Base-by-base conservation (phyloP, 2,888 invertebrate species). In the Ommatoiulus sabulosus region DNA sequence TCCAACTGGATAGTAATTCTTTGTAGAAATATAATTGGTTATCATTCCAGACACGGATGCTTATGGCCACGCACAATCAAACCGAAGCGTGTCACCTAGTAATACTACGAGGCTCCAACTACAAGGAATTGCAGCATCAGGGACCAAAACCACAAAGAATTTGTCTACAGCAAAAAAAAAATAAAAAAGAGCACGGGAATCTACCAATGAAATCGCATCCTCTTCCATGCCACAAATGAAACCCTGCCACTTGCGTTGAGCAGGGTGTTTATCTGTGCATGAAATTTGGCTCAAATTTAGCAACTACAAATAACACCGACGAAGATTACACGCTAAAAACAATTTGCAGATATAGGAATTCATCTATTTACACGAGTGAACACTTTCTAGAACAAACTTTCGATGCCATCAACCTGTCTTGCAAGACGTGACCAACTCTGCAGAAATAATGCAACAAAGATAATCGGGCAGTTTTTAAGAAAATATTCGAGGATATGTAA, bases 1-100 rank as follows among this genome's bases (percentile, higher is more conserved):
- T 57, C 46, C 46, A 46, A 46, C 7, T 35, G 46, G 46, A 12
- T 46, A 46, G 12, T 46, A 7, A 57, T 57, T 57, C 5, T 57
- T n/a, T 57, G 57, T 57, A 57, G 57, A 57, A 57, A 57, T 57
- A 57, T n/a, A 57, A n/a, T n/a, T 57, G 57, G 57, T n/a, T 57
- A n/a, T 24, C 24, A 3, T 72, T 72, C 24, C 72, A 10, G 10
- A 72, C 17, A 63, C 24, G n/a, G 24, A 24, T 24, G 10, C 24
- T 24, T n/a, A 72, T 72, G 72, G 24, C 10, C 10, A 6, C 24
- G n/a, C 72, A 63, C 72, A 72, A 24, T 24, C 72, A 24, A 24
- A 24, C 10, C 57, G 10, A 24, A 24, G 72, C 72, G 24, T 8
- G n/a, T 17, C 20, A 7, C n/a, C 57, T n/a, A n/a, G n/a, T 57